Conservation (phyloP, 2,113 vertebrate species). For the Leucosticte australis region DNA sequence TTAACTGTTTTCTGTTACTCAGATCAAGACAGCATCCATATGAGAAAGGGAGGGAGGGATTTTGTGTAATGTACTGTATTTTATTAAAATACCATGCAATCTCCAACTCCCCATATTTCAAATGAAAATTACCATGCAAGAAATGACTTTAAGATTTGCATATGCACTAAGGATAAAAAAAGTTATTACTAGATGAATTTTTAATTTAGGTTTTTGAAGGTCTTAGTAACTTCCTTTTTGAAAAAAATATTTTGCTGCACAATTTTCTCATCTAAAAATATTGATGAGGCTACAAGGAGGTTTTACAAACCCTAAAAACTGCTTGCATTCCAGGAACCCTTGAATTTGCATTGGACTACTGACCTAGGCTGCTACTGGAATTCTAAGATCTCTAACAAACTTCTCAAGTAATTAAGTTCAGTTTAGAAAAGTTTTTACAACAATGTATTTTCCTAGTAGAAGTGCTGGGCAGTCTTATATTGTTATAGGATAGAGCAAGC, state of each 20-base stretch:
- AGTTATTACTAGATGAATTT: background rate
- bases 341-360: background rate
- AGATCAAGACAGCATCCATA: background rate
- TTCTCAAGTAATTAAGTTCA: background rate
- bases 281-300: background rate
- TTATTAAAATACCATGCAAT: background rate
- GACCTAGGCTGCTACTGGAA: background rate
- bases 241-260: background rate
- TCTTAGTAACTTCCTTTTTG: background rate
- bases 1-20: background rate
- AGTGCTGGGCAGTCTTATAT: background rate
- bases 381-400: background rate
- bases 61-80: background rate
- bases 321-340: background rate
- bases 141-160: background rate
- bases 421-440: background rate
- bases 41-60: background rate
- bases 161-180: background rate
- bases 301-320: background rate
- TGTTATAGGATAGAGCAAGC: background rate
- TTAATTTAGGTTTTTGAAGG: background rate
- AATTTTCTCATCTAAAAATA: background rate
- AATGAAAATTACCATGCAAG: background rate
- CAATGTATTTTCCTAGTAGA: background rate
- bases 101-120: background rate